These are phyloP conservation scores for Chionoecetes opilio DNA, from an alignment of 1,140 invertebrate genomes.

Conservation along the genomic window DNA sequence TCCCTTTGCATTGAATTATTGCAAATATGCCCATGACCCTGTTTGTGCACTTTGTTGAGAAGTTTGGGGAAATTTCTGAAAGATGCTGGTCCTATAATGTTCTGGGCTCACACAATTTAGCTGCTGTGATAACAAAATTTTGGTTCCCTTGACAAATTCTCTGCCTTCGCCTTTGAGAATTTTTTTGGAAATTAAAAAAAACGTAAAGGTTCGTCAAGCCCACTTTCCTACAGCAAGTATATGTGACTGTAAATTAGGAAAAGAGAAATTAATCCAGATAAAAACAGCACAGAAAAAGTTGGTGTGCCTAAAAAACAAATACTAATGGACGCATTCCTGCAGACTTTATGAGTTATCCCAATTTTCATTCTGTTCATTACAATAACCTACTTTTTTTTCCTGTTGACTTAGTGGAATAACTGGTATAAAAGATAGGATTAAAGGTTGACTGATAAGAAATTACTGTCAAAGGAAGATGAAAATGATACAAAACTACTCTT, in stretches of 20 bases:
- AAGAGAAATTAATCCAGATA: background rate
- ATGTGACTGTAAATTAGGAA: background rate
- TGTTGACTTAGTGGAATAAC: background rate
- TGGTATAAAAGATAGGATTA: conserved; percentile 22
- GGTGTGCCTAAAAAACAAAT: background rate
- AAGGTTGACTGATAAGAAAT: background rate
- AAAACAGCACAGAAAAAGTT: background rate
- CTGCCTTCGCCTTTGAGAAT: background rate
- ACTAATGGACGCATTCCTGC: background rate
- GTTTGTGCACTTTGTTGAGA: conserved; percentile 18
- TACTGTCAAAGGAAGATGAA: background rate
- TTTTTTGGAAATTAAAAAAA: background rate
- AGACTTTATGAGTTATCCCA: background rate
- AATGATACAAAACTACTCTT: background rate
- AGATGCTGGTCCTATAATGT: conserved; percentile 42
- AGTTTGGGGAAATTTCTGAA: background rate
- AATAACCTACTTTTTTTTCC: background rate
- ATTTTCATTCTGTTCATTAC: background rate
- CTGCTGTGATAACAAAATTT: conserved; percentile 12
- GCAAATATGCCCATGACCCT: conserved; percentile 27
- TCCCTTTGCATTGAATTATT: background rate
- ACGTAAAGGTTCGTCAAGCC: background rate
- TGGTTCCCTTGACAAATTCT: conserved; percentile 39
- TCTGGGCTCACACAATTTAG: conserved; percentile 32
- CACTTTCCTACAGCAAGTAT: conserved; percentile 3